Evolutionary conservation across 2,797 vertebrate genomes (phyloP), one percentile per base, ranked within the genome.

Genomic region (Eidolon dupreanum): DNA sequence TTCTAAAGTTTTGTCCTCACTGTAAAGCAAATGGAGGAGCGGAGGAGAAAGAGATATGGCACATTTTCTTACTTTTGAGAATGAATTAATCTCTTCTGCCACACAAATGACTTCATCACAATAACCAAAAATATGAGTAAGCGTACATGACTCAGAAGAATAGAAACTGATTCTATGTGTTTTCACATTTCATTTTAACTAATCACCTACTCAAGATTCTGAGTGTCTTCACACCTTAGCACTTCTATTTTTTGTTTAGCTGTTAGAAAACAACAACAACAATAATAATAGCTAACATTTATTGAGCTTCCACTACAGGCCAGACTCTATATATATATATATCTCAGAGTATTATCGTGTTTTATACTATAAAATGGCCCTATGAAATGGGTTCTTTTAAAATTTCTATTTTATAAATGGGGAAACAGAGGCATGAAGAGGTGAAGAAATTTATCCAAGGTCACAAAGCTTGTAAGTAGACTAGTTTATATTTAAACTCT

Each of bases 1-100:
- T 98, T 99, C 99, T 98, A 99, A 98, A 98, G 97, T 96, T 97
- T 97, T 97, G 98, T 98, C 98, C 92, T 99, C 99, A 94, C 99
- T 99, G 96, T 38, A 96, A 98, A 98, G 92, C 13, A 98, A 98
- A 97, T 38, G 41, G 86, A 97, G 13, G 68, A 93, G 49, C 90
- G 86, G 81, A 75, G 94, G 71, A 93, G n/a, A 88, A 77, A 81
- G 46, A 73, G 63, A 86, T 33, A n/a, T 28, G 51, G 15, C 22
- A 24, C 36, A n/a, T 66, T 88, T 51, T 92, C 65, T 96, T 61
- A 85, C 66, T 84, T 68, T 89, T 28, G 28, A 17, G n/a, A 96
- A 68, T 43, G 33, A 68, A 71, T 90, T 75, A 28, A 65, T 92
- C 70, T 94, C 20, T 86, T 49, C 7, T 78, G 17, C 41, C 33